These are phyloP conservation scores for Microplitis deprimator DNA, from an alignment of 2,888 invertebrate genomes.

Conservation along the genomic window DNA sequence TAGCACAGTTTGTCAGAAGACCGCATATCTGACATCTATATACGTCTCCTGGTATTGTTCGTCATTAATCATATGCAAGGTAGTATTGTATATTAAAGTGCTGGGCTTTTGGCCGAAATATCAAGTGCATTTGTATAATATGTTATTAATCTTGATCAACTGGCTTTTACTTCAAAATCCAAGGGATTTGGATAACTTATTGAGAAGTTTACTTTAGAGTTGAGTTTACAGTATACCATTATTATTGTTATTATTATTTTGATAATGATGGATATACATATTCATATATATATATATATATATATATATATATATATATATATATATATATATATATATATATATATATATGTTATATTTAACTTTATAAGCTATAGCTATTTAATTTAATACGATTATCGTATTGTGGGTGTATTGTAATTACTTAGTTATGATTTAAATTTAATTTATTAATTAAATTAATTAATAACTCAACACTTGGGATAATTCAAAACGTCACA, in stretches of 20 bases:
- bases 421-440: too few species aligned
- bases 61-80: slow-evolving; percentile 19
- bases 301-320: too few species aligned
- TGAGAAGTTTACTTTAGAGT: slow-evolving; percentile 10
- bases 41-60: slow-evolving; percentile 12
- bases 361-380: too few species aligned
- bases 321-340: too few species aligned
- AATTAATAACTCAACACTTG: too few species aligned
- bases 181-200: slow-evolving; percentile 19
- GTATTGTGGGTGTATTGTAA: too few species aligned
- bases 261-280: neutral
- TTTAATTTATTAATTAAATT: too few species aligned
- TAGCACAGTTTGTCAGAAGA: neutral
- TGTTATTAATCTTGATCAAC: slow-evolving; percentile 36
- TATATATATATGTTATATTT: too few species aligned
- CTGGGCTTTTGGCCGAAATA: slow-evolving; percentile 16
- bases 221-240: neutral
- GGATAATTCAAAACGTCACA: too few species aligned
- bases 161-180: slow-evolving; percentile 20
- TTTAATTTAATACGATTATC: too few species aligned
- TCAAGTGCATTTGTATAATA: slow-evolving; percentile 21
- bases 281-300: too few species aligned
- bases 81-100: neutral
- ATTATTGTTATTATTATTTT: neutral
- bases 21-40: slow-evolving; percentile 13